Base-by-base conservation (phyloP, 1,140 invertebrate species). In the Hetaerina americana region DNA sequence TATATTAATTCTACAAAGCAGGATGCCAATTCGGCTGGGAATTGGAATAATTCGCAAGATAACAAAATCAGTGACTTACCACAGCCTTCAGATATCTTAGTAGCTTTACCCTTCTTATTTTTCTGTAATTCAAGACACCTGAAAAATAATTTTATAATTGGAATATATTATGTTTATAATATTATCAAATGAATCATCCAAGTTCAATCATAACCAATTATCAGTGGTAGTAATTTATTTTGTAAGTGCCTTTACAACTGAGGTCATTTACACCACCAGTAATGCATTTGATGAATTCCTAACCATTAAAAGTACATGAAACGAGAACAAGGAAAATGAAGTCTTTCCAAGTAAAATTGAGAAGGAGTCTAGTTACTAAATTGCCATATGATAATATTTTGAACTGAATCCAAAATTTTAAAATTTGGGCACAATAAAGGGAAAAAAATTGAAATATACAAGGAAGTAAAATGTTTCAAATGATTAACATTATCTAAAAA, bases 91-190 rank as follows among this genome's bases (percentile, higher is more conserved):
- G 83, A 84, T 31, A 82, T 79, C 66, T 84, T 82, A 28, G 85
- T 87, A 73, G 83, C 76, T 79, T 84, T 85, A 49, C 81, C 80
- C 76, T 81, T 81, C 83, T 88, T 85, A 69, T 88, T 87, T 81
- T 90, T 90, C 82, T 93, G 92, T 76, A 98, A 79, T 76, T 98
- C 94, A 74, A 95, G 78, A 81, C 97, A 99, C 76, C 89, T 88
- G 74, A 28, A 72, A 71, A 66, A 29, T 66, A 70, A 22, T 67
- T 67, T 40, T 28, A 74, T 26, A 73, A 18, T 71, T 5, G 26
- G 25, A 5, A 70, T 29, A 69, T 8, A 15, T 5, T 15, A 5
- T 8, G 31, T 15, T 8, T 40, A 40, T 8, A 8, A 15, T 15
- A 40, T 15, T 8, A 8, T 8, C 5, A 40, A 8, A 40, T 8